Evolutionary conservation across 2,113 vertebrate species (phyloP), one percentile per base, ranked within the genome.

Genomic region (Seriola dumerili): DNA sequence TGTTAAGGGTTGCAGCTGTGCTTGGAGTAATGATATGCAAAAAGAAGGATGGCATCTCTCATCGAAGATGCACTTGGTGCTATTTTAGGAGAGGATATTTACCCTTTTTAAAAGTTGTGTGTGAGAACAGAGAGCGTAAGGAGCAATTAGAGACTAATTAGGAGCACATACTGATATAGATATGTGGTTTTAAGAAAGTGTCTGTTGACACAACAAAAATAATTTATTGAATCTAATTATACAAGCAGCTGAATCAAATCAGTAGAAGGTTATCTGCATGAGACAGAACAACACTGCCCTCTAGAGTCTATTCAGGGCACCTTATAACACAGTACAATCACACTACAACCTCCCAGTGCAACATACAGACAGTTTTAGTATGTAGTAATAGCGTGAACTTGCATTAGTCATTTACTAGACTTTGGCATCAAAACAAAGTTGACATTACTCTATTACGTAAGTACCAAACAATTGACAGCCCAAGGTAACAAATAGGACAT

Each of bases 1-100:
- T 82, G 61, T 82, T 61, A 69, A 58, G 2, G n/a, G 44, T 55
- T 79, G 83, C 88, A 92, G 87, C 88, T 87, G 84, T 82, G 81
- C 55, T 57, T 10, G 5, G 32, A 54, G 17, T 11, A 46, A 64
- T 80, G 69, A 86, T 46, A 72, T 71, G 70, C 54, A 89, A 75
- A 84, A 61, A 67, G 84, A 81, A 38, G 66, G 58, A 62, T 48
- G 46, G 9, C 72, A 54, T 86, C 83, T 85, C 72, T 75, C 68
- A 78, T 78, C 40, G 4, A 48, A 70, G 50, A 40, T 14, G 44
- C 19, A 46, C 42, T 76, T 23, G 5, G 70, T 7, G 21, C 62
- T 84, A 55, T 84, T 62, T 85, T 0, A 75, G 54, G 21, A 21
- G 48, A 38, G 25, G 48, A 34, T 76, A 42, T 74, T 78, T 68